These are phyloP conservation scores for Eremophila alpestris DNA, from an alignment of 2,797 vertebrate genomes.

Conservation along the genomic window DNA sequence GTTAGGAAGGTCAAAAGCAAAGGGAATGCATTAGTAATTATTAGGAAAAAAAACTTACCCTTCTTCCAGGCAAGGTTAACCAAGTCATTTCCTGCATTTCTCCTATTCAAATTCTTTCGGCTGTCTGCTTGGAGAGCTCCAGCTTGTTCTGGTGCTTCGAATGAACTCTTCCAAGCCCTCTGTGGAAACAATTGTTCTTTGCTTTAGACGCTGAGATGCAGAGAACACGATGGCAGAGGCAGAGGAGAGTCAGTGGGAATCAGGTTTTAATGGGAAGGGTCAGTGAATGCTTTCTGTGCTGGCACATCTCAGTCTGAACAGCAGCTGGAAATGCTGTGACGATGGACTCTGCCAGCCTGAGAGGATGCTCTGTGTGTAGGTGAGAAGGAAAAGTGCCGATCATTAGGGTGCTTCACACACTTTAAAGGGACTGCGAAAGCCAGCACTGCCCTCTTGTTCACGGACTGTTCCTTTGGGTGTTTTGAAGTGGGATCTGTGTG, in stretches of 20 bases:
- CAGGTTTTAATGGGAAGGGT: neutral
- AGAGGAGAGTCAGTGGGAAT: neutral
- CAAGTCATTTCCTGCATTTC: neutral
- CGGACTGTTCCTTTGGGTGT: neutral
- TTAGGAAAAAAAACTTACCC: neutral
- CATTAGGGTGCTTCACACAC: neutral
- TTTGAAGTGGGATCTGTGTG: neutral
- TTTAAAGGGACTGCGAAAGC: neutral
- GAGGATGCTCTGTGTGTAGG: neutral
- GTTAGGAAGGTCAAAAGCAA: neutral
- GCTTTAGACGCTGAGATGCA: neutral
- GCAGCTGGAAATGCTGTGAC: neutral
- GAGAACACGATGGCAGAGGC: neutral
- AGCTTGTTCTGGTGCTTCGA: neutral
- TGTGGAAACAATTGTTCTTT: neutral
- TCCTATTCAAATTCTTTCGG: neutral
- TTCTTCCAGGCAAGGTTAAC: neutral
- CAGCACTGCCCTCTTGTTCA: neutral
- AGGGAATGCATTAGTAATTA: neutral
- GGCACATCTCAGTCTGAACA: no score
- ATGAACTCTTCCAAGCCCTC: neutral
- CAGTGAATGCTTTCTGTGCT: no score
- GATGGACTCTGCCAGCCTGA: neutral
- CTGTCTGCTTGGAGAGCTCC: neutral
- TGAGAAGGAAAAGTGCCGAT: neutral